Conservation (phyloP, 2,797 vertebrate genomes). For the Lacerta agilis region DNA sequence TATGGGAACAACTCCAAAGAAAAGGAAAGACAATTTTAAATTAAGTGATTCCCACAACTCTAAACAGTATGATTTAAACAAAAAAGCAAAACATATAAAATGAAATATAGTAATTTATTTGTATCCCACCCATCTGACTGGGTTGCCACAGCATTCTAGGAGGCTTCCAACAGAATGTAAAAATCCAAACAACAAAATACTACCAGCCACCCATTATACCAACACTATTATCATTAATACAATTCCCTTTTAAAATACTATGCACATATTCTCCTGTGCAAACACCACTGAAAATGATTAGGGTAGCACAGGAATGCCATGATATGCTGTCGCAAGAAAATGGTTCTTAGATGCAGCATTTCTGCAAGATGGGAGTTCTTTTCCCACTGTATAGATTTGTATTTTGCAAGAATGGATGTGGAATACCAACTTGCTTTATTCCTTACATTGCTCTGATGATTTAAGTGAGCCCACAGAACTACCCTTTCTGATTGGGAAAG, state of each 20-base stretch:
- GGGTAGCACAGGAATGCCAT: background rate
- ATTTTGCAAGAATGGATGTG: background rate
- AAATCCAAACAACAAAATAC: background rate
- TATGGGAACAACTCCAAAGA: too few relatives aligned
- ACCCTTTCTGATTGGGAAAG: background rate
- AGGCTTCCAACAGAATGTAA: too few relatives aligned
- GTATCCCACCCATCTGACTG: too few relatives aligned
- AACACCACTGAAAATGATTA: background rate
- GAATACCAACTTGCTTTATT: background rate
- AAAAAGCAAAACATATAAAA: background rate
- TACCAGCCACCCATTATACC: background rate
- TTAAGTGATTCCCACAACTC: background rate
- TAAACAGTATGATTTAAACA: background rate
- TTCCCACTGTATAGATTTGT: background rate
- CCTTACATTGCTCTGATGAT: background rate
- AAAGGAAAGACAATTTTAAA: background rate
- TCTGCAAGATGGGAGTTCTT: background rate
- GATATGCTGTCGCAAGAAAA: background rate
- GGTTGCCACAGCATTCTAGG: too few relatives aligned
- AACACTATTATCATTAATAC: background rate
- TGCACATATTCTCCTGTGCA: background rate
- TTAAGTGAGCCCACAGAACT: background rate
- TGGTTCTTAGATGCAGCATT: background rate
- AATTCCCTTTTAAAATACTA: background rate
- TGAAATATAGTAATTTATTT: background rate